phyloP scores from a whole-genome alignment of 2,113 vertebrate species.

The Emydura subglobosa region DNA sequence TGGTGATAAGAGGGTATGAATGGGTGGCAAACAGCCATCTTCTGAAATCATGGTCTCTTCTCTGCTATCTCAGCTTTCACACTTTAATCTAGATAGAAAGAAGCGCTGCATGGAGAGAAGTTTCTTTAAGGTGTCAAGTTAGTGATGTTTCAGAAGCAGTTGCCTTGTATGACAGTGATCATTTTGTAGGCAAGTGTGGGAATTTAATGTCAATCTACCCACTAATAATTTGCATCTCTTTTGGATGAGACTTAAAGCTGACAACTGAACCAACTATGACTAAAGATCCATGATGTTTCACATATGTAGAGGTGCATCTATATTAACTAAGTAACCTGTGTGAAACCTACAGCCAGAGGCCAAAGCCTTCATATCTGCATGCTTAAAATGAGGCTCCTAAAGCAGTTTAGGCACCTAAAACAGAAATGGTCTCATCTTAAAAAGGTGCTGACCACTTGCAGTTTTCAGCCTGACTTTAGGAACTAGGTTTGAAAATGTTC shows the following conservation, averaged over 20 bases:
- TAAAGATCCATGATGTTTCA: not conserved
- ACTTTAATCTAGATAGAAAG: accelerated
- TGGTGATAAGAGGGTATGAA: not conserved
- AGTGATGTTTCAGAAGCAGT: not conserved
- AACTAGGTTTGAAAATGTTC: slow-evolving; percentile 24
- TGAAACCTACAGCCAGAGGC: not conserved
- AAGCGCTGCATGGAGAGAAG: not conserved
- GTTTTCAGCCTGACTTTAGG: slow-evolving; percentile 44
- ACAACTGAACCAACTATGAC: not conserved
- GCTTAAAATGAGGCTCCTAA: not conserved
- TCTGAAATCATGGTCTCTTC: not conserved
- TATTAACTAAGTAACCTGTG: not conserved
- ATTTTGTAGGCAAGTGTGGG: not conserved
- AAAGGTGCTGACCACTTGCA: not conserved
- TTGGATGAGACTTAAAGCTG: not conserved
- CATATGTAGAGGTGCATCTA: not conserved
- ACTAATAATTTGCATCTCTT: not conserved
- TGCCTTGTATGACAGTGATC: not conserved
- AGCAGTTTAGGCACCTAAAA: not conserved
- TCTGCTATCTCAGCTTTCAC: not conserved
- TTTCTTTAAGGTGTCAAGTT: not conserved
- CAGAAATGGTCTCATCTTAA: not conserved
- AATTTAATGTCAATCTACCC: not conserved
- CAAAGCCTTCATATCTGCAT: not conserved
- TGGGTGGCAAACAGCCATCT: accelerated